Evolutionary conservation across 2,113 vertebrate species (phyloP), one percentile per base, ranked within the genome.

Genomic region (Pheucticus melanocephalus): DNA sequence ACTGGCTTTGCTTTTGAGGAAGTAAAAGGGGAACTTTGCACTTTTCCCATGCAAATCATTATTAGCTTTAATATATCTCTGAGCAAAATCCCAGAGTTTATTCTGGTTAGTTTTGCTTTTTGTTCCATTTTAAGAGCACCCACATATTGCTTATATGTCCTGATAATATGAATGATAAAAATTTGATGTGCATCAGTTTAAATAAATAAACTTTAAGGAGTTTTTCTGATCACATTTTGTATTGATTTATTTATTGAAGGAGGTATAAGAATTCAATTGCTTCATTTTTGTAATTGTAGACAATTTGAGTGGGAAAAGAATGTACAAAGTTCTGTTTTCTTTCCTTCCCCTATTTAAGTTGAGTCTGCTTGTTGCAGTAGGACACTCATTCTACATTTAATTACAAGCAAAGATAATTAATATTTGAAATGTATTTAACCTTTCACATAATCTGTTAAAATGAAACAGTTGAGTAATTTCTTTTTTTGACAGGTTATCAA

Each of bases 401-500:
- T 69, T 54, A 37, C 11, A 69, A 69, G 7, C 11, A 57, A 65
- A 73, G 31, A 61, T 88, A 60, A n/a, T 88, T 82, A 40, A 15
- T 48, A 68, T 18, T 30, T 76, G 11, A 60, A 30, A 42, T 30
- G 4, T 75, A 42, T 54, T 68, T 79, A 90, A 66, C 5, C 6
- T 69, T 64, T 70, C 27, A 21, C 22, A 6, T 82, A 47, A 71
- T 25, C 20, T 56, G 42, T 64, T 88, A 79, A 71, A 44, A 85
- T 59, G 22, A 89, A 92, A 68, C 25, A 44, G 9, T 13, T 73
- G 51, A 80, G 16, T 28, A n/a, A 40, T 77, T 54, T 73, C 18
- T 59, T 33, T 86, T 68, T 69, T 47, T 82, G 90, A 51, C 82
- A 99, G 99, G 98, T 99, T 81, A 99, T 99, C 96, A 99, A 98